Base-by-base conservation (phyloP, 2,113 vertebrate species). In the Falcunculus frontatus region DNA sequence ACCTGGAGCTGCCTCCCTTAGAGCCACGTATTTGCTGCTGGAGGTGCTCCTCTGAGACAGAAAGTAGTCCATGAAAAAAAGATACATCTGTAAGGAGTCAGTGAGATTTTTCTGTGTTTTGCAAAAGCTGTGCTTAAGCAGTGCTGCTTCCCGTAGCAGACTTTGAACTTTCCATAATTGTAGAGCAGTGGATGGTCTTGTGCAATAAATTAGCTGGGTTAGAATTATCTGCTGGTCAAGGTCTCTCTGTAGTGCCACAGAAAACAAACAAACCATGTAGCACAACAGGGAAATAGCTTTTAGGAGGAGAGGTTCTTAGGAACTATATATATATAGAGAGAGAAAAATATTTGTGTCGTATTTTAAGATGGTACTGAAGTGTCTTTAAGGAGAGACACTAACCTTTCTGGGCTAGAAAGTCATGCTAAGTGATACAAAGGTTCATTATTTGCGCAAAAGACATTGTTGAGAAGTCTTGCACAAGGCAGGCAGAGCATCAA, bases 151-250 rank as follows among this genome's bases (percentile, higher is more conserved):
- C 89, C 19, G 3, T 70, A 84, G 89, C 26, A 92, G 94, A 84
- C 92, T 65, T 81, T 22, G 89, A 90, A 62, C 89, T 85, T 67
- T 95, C 84, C 0, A 2, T 72, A 95, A 29, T 14, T 93, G 95
- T 68, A 70, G 53, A 89, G 55, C 49, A 74, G 57, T 15, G 44
- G 69, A 74, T 14, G 30, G 18, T 62, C 42, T 73, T 87, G 87
- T 52, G 90, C 75, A 88, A 75, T 75, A 86, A 89, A 85, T 90
- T 39, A 81, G 8, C 41, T 70, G 33, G 76, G 79, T 39, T 85
- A 89, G 76, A 93, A 70, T 96, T 96, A 94, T 86, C 50, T 89
- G 30, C 83, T 14, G 69, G 92, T 85, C 90, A 93, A 82, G 49
- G 65, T 76, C 95, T 95, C 70, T 69, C 32, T 63, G 30, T 89